phyloP scores from a whole-genome alignment of 1,140 invertebrate genomes.

The Mya arenaria region DNA sequence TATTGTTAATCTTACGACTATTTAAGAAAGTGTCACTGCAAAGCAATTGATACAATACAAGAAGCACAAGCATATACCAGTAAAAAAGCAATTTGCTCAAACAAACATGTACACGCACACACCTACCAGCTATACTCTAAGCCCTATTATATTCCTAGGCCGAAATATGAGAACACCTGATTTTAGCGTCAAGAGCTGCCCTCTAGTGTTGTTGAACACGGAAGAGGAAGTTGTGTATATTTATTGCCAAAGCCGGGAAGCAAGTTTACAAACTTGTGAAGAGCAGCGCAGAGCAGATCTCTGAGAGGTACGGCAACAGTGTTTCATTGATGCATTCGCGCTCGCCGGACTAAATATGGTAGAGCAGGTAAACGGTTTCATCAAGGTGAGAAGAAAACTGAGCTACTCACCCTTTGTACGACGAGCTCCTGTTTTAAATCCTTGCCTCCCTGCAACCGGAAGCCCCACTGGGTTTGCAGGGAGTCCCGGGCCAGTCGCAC shows the following conservation, averaged over 20 bases:
- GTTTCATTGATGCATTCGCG: conserved; percentile 1
- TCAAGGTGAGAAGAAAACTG: not conserved
- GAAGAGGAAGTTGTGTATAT: not conserved
- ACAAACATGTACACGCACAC: too few species aligned
- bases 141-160: not conserved
- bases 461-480: conserved; percentile 92
- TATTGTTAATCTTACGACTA: too few species aligned
- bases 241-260: not conserved
- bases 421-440: conserved; percentile 94
- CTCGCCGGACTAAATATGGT: conserved; percentile 48
- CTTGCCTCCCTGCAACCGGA: conserved; percentile 93
- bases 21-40: too few species aligned
- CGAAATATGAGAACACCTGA: not conserved
- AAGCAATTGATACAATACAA: too few species aligned
- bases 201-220: conserved; percentile 4
- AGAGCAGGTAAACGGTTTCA: not conserved
- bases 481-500: conserved; percentile 87
- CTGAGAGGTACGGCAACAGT: too few species aligned
- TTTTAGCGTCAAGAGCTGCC: not conserved
- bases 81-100: too few species aligned
- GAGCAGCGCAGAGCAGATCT: too few species aligned
- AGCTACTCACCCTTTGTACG: conserved; percentile 91
- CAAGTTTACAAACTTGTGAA: not conserved
- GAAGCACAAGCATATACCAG: too few species aligned
- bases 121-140: too few species aligned